phyloP scores from a whole-genome alignment of 1,140 invertebrate species.

The Neelides sp. region DNA sequence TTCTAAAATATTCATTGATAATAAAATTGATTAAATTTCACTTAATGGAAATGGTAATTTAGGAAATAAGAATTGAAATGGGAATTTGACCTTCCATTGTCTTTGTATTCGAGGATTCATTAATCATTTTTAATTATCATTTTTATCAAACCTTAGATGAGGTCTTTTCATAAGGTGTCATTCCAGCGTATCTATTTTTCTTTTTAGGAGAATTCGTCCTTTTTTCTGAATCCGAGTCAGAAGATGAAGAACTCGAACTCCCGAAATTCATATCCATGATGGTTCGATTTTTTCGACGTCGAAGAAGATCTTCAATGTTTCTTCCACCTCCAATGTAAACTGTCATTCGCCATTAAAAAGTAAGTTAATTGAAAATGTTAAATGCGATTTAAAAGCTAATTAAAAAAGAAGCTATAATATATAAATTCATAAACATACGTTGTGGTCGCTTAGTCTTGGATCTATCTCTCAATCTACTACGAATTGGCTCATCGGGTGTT shows the following conservation, averaged over 20 bases:
- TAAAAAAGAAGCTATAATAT: neutral
- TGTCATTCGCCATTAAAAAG: neutral
- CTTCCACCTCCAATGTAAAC: neutral
- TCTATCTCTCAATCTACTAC: constrained; percentile 8
- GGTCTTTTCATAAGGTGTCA: too few species aligned
- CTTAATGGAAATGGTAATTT: too few species aligned
- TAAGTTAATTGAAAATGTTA: neutral
- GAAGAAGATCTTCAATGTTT: neutral
- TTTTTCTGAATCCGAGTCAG: too few species aligned
- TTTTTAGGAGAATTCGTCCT: too few species aligned
- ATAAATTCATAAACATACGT: neutral
- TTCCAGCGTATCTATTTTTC: too few species aligned
- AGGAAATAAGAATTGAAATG: too few species aligned
- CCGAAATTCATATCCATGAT: too few species aligned
- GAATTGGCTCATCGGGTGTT: constrained; percentile 8
- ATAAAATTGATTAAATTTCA: too few species aligned
- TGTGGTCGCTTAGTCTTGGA: neutral
- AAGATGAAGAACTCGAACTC: too few species aligned
- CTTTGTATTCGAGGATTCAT: too few species aligned
- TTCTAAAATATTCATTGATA: neutral
- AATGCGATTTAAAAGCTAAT: neutral
- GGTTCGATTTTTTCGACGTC: neutral
- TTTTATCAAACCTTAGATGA: neutral
- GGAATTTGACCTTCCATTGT: too few species aligned
- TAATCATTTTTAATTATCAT: too few species aligned